phyloP scores from a whole-genome alignment of 1,140 invertebrate species.

The Spodoptera frugiperda region DNA sequence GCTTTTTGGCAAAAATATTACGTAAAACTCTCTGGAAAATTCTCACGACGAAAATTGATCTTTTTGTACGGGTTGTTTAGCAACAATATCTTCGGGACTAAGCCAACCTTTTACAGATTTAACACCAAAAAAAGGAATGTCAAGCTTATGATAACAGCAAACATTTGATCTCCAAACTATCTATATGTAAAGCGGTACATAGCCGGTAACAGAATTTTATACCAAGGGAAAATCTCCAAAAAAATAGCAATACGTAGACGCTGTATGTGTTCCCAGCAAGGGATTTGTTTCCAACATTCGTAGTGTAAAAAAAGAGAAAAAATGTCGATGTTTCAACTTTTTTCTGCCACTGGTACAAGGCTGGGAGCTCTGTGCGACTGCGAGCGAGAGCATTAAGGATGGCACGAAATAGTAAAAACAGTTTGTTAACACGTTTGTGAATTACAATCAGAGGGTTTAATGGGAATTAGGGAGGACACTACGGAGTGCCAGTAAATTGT shows the following conservation, averaged over 20 bases:
- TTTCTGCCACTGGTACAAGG: constrained; percentile 36
- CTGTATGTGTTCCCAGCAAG: constrained; percentile 29
- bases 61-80: not conserved
- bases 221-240: constrained; percentile 27
- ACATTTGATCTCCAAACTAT: constrained; percentile 31
- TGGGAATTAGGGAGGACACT: constrained; percentile 16
- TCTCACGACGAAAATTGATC: not conserved
- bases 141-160: not conserved
- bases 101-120: constrained; percentile 2
- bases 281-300: constrained; percentile 45
- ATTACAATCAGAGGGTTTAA: constrained; percentile 23
- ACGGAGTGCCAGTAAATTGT: not conserved
- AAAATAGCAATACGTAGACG: constrained; percentile 21
- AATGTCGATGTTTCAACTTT: constrained; percentile 45
- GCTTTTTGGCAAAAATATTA: too few relatives aligned
- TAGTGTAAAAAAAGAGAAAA: constrained; percentile 25
- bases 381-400: constrained; percentile 38
- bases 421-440: constrained; percentile 32
- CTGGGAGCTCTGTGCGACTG: constrained; percentile 23
- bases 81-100: not conserved
- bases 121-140: not conserved
- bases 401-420: constrained; percentile 13
- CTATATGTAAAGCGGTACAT: constrained; percentile 18
- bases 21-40: not conserved
- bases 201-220: constrained; percentile 28